Conservation (phyloP, 1,140 invertebrate species). For the Matsumurasca onukii region DNA sequence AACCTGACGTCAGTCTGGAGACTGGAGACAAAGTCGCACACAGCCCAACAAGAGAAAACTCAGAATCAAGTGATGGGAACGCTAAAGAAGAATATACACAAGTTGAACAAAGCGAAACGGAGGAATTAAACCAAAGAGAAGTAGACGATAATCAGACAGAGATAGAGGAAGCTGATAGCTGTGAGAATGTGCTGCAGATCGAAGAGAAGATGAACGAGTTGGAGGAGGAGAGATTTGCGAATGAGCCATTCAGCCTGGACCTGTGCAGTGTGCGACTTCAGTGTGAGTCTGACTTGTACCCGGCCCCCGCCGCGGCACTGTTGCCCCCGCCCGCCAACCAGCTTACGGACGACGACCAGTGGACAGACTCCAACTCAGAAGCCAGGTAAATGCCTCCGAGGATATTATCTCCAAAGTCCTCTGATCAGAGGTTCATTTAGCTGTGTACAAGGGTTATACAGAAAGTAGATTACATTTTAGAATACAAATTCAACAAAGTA, state of each 20-base stretch:
- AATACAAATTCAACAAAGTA: no score
- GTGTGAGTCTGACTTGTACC: background rate
- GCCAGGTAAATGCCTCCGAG: conserved; percentile 27
- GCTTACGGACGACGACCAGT: conserved; percentile 8
- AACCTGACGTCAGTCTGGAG: no score
- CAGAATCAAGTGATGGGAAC: no score
- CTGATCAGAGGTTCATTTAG: background rate
- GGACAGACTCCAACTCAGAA: background rate
- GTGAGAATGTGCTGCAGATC: no score
- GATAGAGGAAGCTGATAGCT: no score
- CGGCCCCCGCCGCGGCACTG: background rate
- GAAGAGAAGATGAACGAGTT: conserved; percentile 13
- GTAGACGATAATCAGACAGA: no score
- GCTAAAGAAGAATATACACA: no score
- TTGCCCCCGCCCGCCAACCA: background rate
- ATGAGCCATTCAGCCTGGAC: conserved; percentile 23
- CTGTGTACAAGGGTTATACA: background rate
- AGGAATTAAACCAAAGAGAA: no score
- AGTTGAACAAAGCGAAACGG: no score
- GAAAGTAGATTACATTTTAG: no score
- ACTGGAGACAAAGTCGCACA: no score
- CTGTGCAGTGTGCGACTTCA: conserved; percentile 3
- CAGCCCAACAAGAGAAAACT: no score
- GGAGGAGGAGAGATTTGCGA: conserved; percentile 8
- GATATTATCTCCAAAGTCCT: background rate